A percentile compares a stretch with the other conserved stretches of the same genome.
phyloP scores from a whole-genome alignment of 2,113 vertebrate genomes.

The Sylvilagus bachmani region DNA sequence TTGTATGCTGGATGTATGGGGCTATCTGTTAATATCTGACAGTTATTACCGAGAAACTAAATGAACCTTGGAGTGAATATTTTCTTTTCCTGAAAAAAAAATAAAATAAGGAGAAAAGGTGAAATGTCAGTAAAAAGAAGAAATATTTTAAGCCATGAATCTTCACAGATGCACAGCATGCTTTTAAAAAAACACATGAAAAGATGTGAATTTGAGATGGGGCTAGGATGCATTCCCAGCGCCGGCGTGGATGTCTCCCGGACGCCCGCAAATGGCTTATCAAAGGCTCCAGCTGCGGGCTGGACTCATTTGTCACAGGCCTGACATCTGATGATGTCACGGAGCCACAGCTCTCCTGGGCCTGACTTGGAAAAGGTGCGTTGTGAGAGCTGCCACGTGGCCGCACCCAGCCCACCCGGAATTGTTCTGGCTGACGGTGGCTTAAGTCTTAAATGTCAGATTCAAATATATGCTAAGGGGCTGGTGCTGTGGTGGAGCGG shows the following conservation, averaged over 20 bases:
- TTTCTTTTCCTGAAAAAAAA: conserved; percentile 82
- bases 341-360: conserved; percentile 21
- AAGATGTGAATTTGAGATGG: conserved; percentile 83
- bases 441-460: not conserved
- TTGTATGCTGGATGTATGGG: conserved; percentile 83
- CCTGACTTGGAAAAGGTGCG: conserved; percentile 34
- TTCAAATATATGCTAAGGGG: conserved; percentile 3
- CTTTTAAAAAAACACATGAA: conserved; percentile 66
- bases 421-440: not conserved
- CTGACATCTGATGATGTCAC: conserved; percentile 61
- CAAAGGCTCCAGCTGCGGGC: conserved; percentile 79
- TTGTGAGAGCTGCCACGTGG: not conserved
- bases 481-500: not conserved
- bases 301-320: conserved; percentile 73
- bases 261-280: conserved; percentile 80
- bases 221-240: conserved; percentile 71
- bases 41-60: conserved; percentile 86
- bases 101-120: conserved; percentile 80
- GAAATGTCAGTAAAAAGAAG: conserved; percentile 78
- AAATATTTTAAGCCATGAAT: conserved; percentile 80
- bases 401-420: not conserved
- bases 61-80: conserved; percentile 85
- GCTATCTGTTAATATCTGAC: conserved; percentile 84
- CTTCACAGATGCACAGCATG: conserved; percentile 79
- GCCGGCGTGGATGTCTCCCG: conserved; percentile 67